phyloP scores from a whole-genome alignment of 2,797 vertebrate genomes.

The Loris lydekkerianus region DNA sequence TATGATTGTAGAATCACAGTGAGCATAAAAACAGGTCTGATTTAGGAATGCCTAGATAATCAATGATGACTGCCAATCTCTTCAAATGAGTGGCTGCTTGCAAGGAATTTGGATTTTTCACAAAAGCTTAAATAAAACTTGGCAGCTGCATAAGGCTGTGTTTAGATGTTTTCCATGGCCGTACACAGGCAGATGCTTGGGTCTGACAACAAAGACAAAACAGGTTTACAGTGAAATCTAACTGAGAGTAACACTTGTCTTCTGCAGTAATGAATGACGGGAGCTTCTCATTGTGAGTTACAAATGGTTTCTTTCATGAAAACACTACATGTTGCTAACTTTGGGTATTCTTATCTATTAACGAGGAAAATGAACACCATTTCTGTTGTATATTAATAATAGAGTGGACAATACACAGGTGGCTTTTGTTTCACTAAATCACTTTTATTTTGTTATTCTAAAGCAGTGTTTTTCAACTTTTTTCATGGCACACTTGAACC shows the following conservation, averaged over 20 bases:
- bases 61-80: constrained; percentile 14
- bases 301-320: constrained; percentile 78
- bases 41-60: constrained; percentile 42
- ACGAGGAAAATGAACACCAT: constrained; percentile 28
- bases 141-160: not conserved
- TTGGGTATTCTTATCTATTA: constrained; percentile 77
- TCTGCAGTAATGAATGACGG: constrained; percentile 60
- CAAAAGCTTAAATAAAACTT: constrained; percentile 57
- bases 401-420: constrained; percentile 47
- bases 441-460: constrained; percentile 13
- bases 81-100: constrained; percentile 66
- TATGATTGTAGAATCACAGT: constrained; percentile 57
- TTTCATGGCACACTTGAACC: too few species aligned
- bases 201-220: constrained; percentile 70
- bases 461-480: not conserved
- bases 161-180: constrained; percentile 8
- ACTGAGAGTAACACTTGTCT: constrained; percentile 68
- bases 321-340: constrained; percentile 71
- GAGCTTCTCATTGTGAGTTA: constrained; percentile 77
- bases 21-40: not conserved
- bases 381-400: constrained; percentile 47
- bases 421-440: constrained; percentile 33
- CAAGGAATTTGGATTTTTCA: constrained; percentile 56
- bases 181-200: constrained; percentile 55
- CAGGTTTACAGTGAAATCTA: constrained; percentile 72